Evolutionary conservation across 2,888 invertebrate genomes (phyloP).

Genomic region (Diarsia mendica): DNA sequence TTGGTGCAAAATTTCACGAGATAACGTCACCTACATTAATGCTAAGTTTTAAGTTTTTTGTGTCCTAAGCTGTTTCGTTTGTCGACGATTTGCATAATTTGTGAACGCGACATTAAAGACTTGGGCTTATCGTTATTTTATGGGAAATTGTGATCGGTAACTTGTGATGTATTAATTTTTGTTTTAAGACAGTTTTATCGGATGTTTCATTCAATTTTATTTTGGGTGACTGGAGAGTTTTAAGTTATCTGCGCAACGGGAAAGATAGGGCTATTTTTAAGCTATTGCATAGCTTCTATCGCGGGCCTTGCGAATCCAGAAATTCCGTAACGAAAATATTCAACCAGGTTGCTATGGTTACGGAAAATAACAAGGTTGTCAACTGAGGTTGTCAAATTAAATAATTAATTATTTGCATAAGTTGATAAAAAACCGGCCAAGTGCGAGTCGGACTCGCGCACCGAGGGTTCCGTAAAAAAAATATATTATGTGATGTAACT

Average conservation of each 20-base stretch:
- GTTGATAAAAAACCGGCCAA: too few species aligned
- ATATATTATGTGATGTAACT: too few species aligned
- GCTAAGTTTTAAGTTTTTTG: slow-evolving; percentile 69
- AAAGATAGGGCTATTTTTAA: not conserved
- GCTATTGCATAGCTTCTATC: too few species aligned
- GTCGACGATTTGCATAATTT: slow-evolving; percentile 52
- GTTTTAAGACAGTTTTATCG: slow-evolving; percentile 1
- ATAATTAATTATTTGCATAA: too few species aligned
- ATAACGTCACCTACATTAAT: slow-evolving; percentile 72
- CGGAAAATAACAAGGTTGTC: too few species aligned
- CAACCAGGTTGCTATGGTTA: too few species aligned
- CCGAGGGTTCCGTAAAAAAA: too few species aligned
- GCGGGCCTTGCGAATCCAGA: too few species aligned
- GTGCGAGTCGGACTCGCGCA: too few species aligned
- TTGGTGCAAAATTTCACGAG: slow-evolving; percentile 74
- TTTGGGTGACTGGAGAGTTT: not conserved
- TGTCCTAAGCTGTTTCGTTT: slow-evolving; percentile 56
- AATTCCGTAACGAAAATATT: too few species aligned
- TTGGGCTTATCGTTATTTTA: slow-evolving; percentile 37
- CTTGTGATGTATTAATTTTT: slow-evolving; percentile 19
- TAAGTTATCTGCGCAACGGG: not conserved
- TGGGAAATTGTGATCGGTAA: slow-evolving; percentile 15
- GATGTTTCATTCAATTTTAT: not conserved
- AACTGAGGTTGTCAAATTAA: too few species aligned
- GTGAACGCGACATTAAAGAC: slow-evolving; percentile 37